A percentile compares a stretch with the other conserved stretches of the same genome.
Conservation (phyloP, 2,113 vertebrate species). For the Rynchops niger region DNA sequence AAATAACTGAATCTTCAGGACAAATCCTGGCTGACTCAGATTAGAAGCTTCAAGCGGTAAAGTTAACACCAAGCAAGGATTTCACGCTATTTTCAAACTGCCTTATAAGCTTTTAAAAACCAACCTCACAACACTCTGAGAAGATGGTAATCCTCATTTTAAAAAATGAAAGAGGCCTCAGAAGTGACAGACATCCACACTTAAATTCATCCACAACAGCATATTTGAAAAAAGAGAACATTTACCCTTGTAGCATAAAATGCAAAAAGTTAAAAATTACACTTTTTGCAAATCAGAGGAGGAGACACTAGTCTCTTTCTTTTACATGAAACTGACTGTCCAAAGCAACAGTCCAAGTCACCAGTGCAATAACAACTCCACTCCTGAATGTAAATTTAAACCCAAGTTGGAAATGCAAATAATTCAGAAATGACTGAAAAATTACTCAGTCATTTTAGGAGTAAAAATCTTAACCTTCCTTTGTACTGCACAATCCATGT, state of each 20-base stretch:
- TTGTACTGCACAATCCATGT: neutral
- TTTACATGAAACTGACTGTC: neutral
- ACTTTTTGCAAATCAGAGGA: neutral
- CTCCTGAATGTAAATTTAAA: neutral
- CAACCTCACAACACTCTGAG: fast-evolving
- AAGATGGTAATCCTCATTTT: neutral
- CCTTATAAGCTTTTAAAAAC: neutral
- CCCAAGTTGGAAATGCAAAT: neutral
- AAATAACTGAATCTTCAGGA: constrained; percentile 51
- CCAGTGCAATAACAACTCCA: neutral
- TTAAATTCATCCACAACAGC: neutral
- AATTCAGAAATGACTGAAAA: neutral
- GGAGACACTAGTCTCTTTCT: neutral
- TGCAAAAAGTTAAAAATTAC: neutral
- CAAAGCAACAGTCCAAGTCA: neutral
- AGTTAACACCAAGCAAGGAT: neutral
- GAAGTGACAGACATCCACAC: neutral
- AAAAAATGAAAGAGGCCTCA: neutral
- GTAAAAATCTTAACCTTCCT: neutral
- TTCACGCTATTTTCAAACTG: constrained; percentile 19
- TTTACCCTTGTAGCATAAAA: neutral
- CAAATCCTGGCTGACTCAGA: constrained; percentile 49
- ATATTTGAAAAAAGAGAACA: neutral
- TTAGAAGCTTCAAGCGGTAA: constrained; percentile 17
- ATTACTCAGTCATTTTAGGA: neutral